Conservation (phyloP, 2,888 invertebrate genomes). For the Tineola bisselliella region DNA sequence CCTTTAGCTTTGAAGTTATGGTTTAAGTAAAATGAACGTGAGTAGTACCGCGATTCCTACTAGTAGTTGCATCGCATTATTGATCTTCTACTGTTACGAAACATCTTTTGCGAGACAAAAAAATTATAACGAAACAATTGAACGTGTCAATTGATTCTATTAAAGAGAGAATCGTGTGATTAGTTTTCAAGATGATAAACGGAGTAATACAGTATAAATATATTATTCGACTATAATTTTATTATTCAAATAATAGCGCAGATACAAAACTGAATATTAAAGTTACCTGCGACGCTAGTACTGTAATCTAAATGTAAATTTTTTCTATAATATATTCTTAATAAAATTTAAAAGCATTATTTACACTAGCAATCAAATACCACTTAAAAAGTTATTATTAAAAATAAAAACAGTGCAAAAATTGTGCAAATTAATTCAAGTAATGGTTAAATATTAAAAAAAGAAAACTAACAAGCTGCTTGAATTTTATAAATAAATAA, state of each 20-base stretch:
- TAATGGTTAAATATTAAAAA: not conserved
- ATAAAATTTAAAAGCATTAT: conserved; percentile 3
- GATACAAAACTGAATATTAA: too few relatives aligned
- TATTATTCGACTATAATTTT: not conserved
- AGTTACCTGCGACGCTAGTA: not conserved
- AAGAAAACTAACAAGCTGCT: not conserved
- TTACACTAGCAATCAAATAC: not conserved
- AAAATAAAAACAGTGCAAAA: not conserved
- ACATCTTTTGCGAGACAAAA: too few relatives aligned
- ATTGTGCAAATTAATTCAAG: not conserved
- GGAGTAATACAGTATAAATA: too few relatives aligned
- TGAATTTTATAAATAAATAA: not conserved
- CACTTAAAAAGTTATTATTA: not conserved
- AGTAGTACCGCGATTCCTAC: too few relatives aligned
- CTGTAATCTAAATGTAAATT: not conserved
- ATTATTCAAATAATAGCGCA: not conserved
- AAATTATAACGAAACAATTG: too few relatives aligned
- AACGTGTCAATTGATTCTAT: too few relatives aligned
- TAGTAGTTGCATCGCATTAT: too few relatives aligned
- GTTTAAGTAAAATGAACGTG: too few relatives aligned
- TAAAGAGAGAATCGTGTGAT: too few relatives aligned
- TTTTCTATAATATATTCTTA: not conserved
- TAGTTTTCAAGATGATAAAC: too few relatives aligned
- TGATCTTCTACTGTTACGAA: too few relatives aligned
- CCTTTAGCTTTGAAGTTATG: too few relatives aligned